phyloP scores from a whole-genome alignment of 1,140 invertebrate species.

The Hyphantria cunea region DNA sequence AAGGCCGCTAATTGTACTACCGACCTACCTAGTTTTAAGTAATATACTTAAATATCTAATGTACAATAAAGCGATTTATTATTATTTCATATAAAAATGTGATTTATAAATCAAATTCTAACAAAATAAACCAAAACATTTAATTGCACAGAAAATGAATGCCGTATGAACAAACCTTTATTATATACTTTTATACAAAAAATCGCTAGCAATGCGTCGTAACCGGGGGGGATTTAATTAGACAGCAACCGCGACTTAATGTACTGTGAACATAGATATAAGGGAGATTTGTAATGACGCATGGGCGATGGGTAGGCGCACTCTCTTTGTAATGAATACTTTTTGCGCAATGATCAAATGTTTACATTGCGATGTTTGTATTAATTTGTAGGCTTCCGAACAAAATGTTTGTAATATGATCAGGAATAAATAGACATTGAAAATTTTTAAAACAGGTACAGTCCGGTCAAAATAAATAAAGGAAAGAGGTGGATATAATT shows the following conservation, averaged over 20 bases:
- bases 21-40: too few species aligned
- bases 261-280: constrained; percentile 64
- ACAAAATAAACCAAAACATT: background rate
- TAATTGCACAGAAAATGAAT: constrained; percentile 5
- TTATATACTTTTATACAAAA: constrained; percentile 47
- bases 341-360: background rate
- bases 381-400: background rate
- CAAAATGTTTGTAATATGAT: too few species aligned
- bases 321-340: constrained; percentile 25
- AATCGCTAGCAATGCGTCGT: constrained; percentile 52
- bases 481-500: too few species aligned
- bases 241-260: constrained; percentile 65
- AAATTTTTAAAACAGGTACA: too few species aligned
- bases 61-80: too few species aligned
- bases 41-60: too few species aligned
- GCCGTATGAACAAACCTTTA: constrained; percentile 20
- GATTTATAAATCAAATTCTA: too few species aligned
- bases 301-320: constrained; percentile 29
- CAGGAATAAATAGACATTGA: too few species aligned
- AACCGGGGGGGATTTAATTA: constrained; percentile 71
- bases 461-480: too few species aligned
- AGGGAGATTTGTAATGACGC: constrained; percentile 58
- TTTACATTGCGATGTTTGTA: background rate
- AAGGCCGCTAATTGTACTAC: too few species aligned
- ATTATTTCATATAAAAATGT: too few species aligned